Conservation (phyloP, 2,888 invertebrate genomes). For the Holacanthella duospinosa region DNA sequence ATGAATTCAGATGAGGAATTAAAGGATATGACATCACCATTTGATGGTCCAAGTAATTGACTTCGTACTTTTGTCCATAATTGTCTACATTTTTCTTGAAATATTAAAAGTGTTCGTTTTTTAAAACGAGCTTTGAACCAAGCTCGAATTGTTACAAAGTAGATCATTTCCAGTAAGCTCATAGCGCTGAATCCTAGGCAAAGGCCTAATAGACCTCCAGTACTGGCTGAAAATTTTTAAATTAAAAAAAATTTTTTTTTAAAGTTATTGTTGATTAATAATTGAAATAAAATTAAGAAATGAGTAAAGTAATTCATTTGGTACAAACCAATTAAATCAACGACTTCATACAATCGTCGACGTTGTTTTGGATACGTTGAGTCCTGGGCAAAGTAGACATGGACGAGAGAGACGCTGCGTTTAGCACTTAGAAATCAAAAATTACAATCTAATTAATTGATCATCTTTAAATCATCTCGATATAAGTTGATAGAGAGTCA, state of each 20-base stretch:
- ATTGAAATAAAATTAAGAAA: neutral
- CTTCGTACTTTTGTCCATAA: no score
- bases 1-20: no score
- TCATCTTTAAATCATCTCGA: no score
- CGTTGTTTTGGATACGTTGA: slow-evolving; percentile 28
- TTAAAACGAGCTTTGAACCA: slow-evolving; percentile 2
- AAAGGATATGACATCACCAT: no score
- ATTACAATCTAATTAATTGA: no score
- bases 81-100: no score
- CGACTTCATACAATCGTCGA: slow-evolving; percentile 26
- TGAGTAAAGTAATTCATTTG: no score
- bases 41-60: no score
- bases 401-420: slow-evolving; percentile 29
- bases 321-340: slow-evolving; percentile 33
- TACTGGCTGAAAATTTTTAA: slow-evolving; percentile 13
- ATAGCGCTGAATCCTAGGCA: slow-evolving; percentile 32
- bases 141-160: slow-evolving; percentile 22
- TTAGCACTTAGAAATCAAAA: no score
- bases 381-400: slow-evolving; percentile 31
- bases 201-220: slow-evolving; percentile 21
- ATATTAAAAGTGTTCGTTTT: neutral
- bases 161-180: slow-evolving; percentile 29
- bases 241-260: neutral
- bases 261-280: neutral
- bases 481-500: no score